A percentile compares a stretch with the other conserved stretches of the same genome.
Conservation (phyloP, 2,797 vertebrate genomes). For the Clamator glandarius region DNA sequence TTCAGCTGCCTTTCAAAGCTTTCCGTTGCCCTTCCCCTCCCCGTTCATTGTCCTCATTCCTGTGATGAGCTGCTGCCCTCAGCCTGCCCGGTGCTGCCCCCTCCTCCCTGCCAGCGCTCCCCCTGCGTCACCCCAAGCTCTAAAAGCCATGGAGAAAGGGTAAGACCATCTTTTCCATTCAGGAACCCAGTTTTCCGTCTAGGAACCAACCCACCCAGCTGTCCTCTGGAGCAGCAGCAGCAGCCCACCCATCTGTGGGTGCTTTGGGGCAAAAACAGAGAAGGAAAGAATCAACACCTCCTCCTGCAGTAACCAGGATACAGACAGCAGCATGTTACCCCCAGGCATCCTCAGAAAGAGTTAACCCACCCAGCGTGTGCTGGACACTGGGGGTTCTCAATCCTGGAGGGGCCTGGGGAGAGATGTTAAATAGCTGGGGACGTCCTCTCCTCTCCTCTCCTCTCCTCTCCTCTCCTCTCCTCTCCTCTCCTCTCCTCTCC, state of each 20-base stretch:
- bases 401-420: neutral
- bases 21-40: neutral
- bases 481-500: too few relatives aligned
- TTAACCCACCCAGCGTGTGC: neutral
- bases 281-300: fast-evolving
- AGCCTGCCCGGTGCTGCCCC: neutral
- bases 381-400: neutral
- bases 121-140: fast-evolving
- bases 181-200: neutral
- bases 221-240: neutral
- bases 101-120: fast-evolving
- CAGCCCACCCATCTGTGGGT: fast-evolving
- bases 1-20: neutral
- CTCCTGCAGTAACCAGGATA: fast-evolving
- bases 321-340: fast-evolving
- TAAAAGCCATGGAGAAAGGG: neutral
- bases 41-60: neutral
- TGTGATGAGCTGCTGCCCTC: neutral
- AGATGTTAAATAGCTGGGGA: constrained; percentile 58
- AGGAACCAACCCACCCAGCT: neutral
- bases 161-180: neutral
- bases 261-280: neutral
- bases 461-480: too few relatives aligned
- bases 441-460: neutral
- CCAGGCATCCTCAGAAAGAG: neutral